Conservation (phyloP, 2,888 invertebrate species). For the Leuctra nigra region DNA sequence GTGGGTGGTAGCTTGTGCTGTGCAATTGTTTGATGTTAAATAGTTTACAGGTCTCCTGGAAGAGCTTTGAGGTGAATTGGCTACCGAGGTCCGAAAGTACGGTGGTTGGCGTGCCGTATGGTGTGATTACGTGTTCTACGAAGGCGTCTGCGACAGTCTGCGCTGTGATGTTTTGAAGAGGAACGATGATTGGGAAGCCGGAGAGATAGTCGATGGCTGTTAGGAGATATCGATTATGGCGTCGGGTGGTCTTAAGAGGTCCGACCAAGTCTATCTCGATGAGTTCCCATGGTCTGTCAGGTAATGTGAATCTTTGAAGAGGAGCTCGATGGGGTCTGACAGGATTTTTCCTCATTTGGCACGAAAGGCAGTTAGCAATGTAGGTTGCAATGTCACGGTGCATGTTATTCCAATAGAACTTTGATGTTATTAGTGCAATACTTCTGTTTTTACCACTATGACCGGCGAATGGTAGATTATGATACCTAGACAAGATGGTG, state of each 20-base stretch:
- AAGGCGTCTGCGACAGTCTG: slow-evolving; percentile 19
- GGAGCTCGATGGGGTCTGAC: not conserved
- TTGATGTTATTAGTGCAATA: not conserved
- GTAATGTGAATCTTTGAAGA: not conserved
- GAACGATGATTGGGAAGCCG: slow-evolving; percentile 26
- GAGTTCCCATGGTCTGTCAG: not conserved
- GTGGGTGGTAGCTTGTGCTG: slow-evolving; percentile 29
- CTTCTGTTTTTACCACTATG: not conserved
- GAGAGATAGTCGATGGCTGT: slow-evolving; percentile 27
- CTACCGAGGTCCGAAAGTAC: slow-evolving; percentile 27
- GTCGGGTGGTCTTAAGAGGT: not conserved
- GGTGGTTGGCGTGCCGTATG: slow-evolving; percentile 25
- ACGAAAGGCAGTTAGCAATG: not conserved
- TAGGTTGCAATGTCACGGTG: not conserved
- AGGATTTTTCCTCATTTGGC: slow-evolving; percentile 2
- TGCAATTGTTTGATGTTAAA: slow-evolving; percentile 24
- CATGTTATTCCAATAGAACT: slow-evolving; percentile 8
- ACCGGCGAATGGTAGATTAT: not conserved
- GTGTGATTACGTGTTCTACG: slow-evolving; percentile 23
- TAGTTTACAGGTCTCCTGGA: slow-evolving; percentile 13
- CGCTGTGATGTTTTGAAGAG: slow-evolving; percentile 24
- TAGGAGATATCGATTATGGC: slow-evolving; percentile 22
- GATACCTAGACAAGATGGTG: not conserved
- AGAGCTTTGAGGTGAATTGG: slow-evolving; percentile 21
- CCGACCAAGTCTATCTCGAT: not conserved